Evolutionary conservation across 37 sponge, comb jelly and placozoan genomes (phyloP), one percentile per base, ranked within the genome.

Genomic region (Halisarca cf. caerulea): DNA sequence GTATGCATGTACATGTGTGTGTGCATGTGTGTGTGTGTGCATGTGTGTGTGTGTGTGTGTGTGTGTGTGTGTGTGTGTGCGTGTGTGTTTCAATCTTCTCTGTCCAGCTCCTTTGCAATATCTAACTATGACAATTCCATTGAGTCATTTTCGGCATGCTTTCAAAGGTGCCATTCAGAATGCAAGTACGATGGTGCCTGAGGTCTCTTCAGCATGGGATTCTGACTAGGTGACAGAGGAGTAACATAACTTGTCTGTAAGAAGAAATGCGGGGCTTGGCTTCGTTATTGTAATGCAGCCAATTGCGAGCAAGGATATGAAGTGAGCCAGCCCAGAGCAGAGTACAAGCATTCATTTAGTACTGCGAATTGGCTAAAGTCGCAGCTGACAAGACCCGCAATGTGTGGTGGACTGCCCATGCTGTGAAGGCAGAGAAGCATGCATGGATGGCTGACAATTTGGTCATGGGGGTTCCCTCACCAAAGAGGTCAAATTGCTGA

Each of bases 371-470:
- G n/a, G 15, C 45, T 34, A n/a, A 41, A 14, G 45, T 42, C 14
- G 44, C 77, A 30, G 77, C 45, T 21, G 45, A 73, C 37, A 73
- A 73, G 77, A 21, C 64, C 64, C 5, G 64, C 9, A 62, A 62
- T 62, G 9, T 23, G 5, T 62, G 64, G 64, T 62, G 64, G 64
- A 62, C 18, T 62, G 64, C 5, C 6, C 64, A 27, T 62, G 64
- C 64, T 20, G 64, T 23, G 6, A 23, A 23, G 15, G 64, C 64
- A 30, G 64, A 62, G 30, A 23, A 62, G 30, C 9, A 15, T 7
- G 64, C 64, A 20, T 27, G 30, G 25, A 7, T 62, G 5, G 64
- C 64, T 62, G 64, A 62, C 11, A 11, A 17, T 17, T 20, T 20
- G 64, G 64, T 23, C 25, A 27, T 5, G 64, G 64, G 5, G 64